These are phyloP conservation scores for Notiomystis cincta DNA, from an alignment of 2,113 vertebrate genomes.

Conservation along the genomic window DNA sequence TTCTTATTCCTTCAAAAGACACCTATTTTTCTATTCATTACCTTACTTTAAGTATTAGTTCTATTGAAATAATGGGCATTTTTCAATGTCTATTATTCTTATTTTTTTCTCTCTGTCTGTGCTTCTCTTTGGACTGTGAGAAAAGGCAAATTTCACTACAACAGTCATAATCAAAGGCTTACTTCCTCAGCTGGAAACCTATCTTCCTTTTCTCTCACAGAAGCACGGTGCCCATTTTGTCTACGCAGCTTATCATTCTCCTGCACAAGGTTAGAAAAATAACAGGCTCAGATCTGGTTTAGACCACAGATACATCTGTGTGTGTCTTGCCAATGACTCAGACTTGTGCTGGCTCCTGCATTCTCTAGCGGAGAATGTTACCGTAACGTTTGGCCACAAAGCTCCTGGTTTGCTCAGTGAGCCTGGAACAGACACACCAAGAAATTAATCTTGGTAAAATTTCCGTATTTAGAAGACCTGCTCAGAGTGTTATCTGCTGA, in stretches of 20 bases:
- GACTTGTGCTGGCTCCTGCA: rapidly evolving
- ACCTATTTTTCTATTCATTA: not conserved
- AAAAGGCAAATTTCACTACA: not conserved
- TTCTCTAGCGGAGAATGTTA: not conserved
- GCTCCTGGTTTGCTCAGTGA: not conserved
- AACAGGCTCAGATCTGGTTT: not conserved
- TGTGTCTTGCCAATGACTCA: not conserved
- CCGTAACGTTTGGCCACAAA: not conserved
- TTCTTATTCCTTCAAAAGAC: not conserved
- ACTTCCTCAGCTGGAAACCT: not conserved
- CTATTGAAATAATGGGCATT: not conserved
- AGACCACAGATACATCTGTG: not conserved
- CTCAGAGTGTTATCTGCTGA: not conserved
- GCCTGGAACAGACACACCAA: not conserved
- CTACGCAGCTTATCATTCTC: not conserved
- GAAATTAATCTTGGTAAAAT: not conserved
- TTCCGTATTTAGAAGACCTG: not conserved
- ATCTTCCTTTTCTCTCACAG: not conserved
- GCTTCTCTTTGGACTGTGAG: not conserved
- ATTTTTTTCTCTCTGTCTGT: not conserved
- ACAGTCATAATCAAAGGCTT: not conserved
- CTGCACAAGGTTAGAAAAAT: not conserved
- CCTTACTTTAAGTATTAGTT: not conserved
- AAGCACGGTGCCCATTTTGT: not conserved
- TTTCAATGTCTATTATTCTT: not conserved